A percentile compares a stretch with the other conserved stretches of the same genome.
These are phyloP conservation scores for Oscarella lobularis DNA, from an alignment of 37 sponge, comb jelly and placozoan genomes.

Conservation along the genomic window DNA sequence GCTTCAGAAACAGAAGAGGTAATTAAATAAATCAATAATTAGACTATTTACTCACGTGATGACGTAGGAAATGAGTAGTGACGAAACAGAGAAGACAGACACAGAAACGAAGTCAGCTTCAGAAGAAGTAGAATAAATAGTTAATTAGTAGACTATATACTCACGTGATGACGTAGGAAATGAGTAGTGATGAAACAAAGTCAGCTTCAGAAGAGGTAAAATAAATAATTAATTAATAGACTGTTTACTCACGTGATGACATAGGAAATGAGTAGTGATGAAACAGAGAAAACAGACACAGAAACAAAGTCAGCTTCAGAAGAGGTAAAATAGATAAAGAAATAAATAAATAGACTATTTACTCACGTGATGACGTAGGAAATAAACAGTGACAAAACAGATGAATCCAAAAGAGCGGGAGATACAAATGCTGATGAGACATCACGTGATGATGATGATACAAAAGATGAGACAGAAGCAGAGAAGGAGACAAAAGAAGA, in stretches of 20 bases:
- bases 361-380: slow-evolving; percentile 4
- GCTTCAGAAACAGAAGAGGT: slow-evolving; percentile 1
- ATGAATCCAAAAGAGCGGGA: slow-evolving; percentile 2
- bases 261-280: no score
- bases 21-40: no score
- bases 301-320: not conserved
- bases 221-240: no score
- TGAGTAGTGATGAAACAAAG: not conserved
- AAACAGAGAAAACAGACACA: slow-evolving; percentile 14
- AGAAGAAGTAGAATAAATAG: not conserved
- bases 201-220: slow-evolving; percentile 2
- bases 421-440: not conserved
- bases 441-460: slow-evolving; percentile 8
- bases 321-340: not conserved
- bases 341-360: not conserved
- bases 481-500: not conserved
- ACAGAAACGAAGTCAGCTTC: not conserved
- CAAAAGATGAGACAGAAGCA: not conserved
- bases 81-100: no score
- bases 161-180: slow-evolving; percentile 8
- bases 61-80: no score
- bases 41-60: no score
- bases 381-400: not conserved
- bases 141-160: no score
- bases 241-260: no score